Base-by-base conservation (phyloP, 2,797 vertebrate species). In the Clangula hyemalis region DNA sequence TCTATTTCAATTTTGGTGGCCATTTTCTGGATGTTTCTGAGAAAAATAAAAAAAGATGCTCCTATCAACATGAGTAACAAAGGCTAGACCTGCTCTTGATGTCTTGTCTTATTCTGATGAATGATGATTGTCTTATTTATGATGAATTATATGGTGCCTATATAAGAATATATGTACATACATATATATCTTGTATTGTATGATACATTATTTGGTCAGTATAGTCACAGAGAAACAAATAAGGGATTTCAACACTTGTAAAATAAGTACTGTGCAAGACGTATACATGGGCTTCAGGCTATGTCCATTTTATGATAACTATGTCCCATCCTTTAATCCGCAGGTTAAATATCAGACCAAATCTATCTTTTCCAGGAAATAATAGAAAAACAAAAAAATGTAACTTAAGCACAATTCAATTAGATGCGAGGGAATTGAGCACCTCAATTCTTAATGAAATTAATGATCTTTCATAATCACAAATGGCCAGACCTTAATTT, bases 401-500 rank as follows among this genome's bases (percentile, higher is more conserved):
- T 96, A 94, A 90, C 94, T 96, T 96, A 96, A 97, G 95, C 95
- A 95, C 89, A 94, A 97, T 94, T 96, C 95, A 97, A 96, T 95
- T 95, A 96, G 89, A 95, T 95, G 80, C 91, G 77, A 91, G 95
- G 95, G 95, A 96, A 96, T 96, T 96, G 85, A 94, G 77, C 91
- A 96, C 95, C 95, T 97, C 94, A 84, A 90, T 91, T 95, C 91
- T 95, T 96, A 96, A 96, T 95, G 95, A 96, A 96, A 96, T 94
- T 96, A 97, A 95, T 96, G 95, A 96, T 96, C 74, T 94, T 97
- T 95, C 90, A 87, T 90, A 95, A 89, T 87, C 96, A 96, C 94
- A 94, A 96, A 96, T 96, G 95, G 95, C 94, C 93, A 97, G 94
- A 95, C 95, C 94, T 96, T 97, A 96, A 96, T 95, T 96, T 96